phyloP scores from a whole-genome alignment of 2,113 vertebrate genomes.

The Erythrocercus mccallii region DNA sequence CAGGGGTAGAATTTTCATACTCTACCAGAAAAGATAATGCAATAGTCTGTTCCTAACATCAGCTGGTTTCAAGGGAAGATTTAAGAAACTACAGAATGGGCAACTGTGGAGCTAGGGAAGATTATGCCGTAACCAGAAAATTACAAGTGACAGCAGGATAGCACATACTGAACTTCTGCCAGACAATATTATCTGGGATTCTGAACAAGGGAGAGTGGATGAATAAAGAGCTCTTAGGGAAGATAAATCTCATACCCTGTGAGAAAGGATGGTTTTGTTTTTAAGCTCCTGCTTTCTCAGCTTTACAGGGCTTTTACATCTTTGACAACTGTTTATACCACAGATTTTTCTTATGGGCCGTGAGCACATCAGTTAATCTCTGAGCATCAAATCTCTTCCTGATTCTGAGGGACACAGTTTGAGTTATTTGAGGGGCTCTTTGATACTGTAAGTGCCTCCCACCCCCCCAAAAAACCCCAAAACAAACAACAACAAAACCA shows the following conservation, averaged over 20 bases:
- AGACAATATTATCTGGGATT: slow-evolving; percentile 25
- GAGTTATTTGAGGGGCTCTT: background rate
- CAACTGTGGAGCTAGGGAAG: background rate
- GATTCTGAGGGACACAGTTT: background rate
- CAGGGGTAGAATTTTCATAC: background rate
- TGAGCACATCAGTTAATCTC: background rate
- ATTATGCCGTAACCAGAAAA: slow-evolving; percentile 45
- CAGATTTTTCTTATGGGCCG: background rate
- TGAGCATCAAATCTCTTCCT: background rate
- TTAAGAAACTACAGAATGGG: background rate
- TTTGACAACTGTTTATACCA: background rate
- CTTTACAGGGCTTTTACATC: background rate
- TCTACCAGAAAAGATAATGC: background rate
- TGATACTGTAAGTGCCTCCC: background rate
- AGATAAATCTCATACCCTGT: background rate
- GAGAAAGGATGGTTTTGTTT: slow-evolving; percentile 3
- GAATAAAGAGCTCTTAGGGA: slow-evolving; percentile 16
- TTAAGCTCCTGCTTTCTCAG: background rate
- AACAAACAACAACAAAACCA: background rate
- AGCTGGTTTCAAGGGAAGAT: background rate
- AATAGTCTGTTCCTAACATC: background rate
- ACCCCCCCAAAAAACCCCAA: background rate
- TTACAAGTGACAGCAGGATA: slow-evolving; percentile 37
- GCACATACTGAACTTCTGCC: slow-evolving; percentile 33
- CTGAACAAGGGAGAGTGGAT: background rate